These are phyloP conservation scores for Linnaemya tessellans DNA, from an alignment of 2,888 invertebrate genomes.

Conservation along the genomic window DNA sequence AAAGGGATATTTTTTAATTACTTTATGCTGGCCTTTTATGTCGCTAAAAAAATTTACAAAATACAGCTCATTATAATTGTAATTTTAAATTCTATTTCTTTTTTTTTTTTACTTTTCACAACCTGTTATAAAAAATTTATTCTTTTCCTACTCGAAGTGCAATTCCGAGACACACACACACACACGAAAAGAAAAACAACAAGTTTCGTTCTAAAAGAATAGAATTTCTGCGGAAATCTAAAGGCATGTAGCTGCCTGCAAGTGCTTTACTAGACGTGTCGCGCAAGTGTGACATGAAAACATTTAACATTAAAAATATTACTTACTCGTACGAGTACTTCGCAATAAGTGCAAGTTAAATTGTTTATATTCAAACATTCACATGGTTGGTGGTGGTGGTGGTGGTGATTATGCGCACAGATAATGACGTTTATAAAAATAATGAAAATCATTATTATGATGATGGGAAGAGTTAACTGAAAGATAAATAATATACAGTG, in stretches of 20 bases:
- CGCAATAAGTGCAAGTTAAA: constrained; percentile 40
- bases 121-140: not conserved
- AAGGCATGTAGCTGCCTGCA: constrained; percentile 4
- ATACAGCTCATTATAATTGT: no score
- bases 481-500: constrained; percentile 23
- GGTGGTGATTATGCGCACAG: constrained; percentile 10
- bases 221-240: constrained; percentile 25
- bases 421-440: constrained; percentile 41
- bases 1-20: no score
- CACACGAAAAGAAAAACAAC: not conserved
- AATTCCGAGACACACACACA: not conserved
- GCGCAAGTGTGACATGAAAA: constrained; percentile 60
- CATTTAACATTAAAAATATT: constrained; percentile 52
- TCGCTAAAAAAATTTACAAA: no score
- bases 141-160: not conserved
- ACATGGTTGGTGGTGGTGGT: no score
- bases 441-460: constrained; percentile 53
- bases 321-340: no score
- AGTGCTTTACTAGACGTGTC: constrained; percentile 3
- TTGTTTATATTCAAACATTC: constrained; percentile 39
- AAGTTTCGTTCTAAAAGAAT: constrained; percentile 21
- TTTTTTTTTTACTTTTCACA: not conserved
- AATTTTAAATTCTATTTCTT: no score
- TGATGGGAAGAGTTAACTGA: constrained; percentile 40
- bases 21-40: no score